Base-by-base conservation (phyloP, 2,797 vertebrate genomes). In the Vespertilio murinus region DNA sequence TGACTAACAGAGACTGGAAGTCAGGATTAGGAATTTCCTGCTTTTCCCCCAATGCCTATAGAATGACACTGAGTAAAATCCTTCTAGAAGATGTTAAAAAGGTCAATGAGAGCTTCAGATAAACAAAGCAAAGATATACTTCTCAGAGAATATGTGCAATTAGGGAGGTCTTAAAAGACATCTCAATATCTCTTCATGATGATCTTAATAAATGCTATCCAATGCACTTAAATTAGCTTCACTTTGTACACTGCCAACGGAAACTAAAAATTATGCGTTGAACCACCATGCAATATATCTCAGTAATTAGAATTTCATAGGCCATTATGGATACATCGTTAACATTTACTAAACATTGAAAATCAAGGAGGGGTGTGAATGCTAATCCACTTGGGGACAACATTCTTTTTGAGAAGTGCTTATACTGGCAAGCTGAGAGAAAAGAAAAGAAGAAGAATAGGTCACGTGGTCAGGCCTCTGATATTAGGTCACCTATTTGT, bases 331-430 rank as follows among this genome's bases (percentile, higher is more conserved):
- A 33, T 25, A 86, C 91, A 65, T 71, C 61, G 79, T 14, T 67
- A 61, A 78, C 42, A n/a, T 71, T 93, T 71, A 81, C 40, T 87
- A 79, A 96, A 87, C 71, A 78, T 10, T 82, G 33, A 74, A 87
- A 84, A 82, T 42, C 20, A 74, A 75, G 59, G 35, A 70, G 3
- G 5, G 25, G 40, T 77, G n/a, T 33, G 30, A 90, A 56, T 70
- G 13, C 25, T 74, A 88, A 86, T 73, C 25, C 47, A 69, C 91
- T 69, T 28, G 13, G 82, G 38, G 7, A 78, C 20, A 88, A 28
- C 35, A 82, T 45, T 82, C 88, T 54, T 88, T 74, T 74, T 88
- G n/a, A 79, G 70, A 96, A 49, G 47, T 70, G 33, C 40, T 88
- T 90, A 38, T 23, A 71, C 52, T 49, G 30, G 13, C 86, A 93